phyloP scores from a whole-genome alignment of 2,888 invertebrate species.

The Philereme transversata region DNA sequence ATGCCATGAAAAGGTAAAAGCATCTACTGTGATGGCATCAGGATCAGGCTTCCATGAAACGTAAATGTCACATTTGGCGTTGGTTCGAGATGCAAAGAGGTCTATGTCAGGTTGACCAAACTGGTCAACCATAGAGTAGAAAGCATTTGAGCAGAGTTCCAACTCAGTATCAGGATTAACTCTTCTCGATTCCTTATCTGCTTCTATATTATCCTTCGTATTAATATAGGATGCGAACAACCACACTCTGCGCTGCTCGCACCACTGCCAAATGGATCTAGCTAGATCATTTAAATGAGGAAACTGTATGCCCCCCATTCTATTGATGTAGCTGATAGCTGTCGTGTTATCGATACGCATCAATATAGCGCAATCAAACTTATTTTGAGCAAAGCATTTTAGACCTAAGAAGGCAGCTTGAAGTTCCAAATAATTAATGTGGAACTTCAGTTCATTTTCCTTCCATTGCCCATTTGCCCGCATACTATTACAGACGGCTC shows the following conservation, averaged over 20 bases:
- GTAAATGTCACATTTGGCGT: too few species aligned
- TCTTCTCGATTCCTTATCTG: conserved; percentile 21
- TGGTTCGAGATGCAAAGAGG: too few species aligned
- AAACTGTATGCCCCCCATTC: too few species aligned
- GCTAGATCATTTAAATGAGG: too few species aligned
- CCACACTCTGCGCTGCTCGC: conserved; percentile 10
- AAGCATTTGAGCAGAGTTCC: conserved; percentile 1
- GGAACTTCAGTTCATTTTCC: conserved; percentile 2
- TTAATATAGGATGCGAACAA: conserved; percentile 23
- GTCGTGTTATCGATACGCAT: conserved; percentile 25
- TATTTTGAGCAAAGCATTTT: too few species aligned
- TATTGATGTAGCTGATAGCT: conserved; percentile 19
- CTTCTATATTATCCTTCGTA: conserved; percentile 21
- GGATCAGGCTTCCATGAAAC: too few species aligned
- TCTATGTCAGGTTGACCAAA: too few species aligned
- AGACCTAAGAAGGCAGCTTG: conserved; percentile 8
- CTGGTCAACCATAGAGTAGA: too few species aligned
- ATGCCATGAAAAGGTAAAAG: too few species aligned
- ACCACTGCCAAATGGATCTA: conserved; percentile 23
- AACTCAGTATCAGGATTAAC: conserved; percentile 3
- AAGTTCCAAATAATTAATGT: conserved; percentile 20
- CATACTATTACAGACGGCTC: too few species aligned
- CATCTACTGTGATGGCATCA: too few species aligned
- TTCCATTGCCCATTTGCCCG: neutral
- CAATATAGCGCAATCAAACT: conserved; percentile 5